A percentile compares a stretch with the other conserved stretches of the same genome.
phyloP scores from a whole-genome alignment of 1,140 invertebrate species.

The Dryas iulia region DNA sequence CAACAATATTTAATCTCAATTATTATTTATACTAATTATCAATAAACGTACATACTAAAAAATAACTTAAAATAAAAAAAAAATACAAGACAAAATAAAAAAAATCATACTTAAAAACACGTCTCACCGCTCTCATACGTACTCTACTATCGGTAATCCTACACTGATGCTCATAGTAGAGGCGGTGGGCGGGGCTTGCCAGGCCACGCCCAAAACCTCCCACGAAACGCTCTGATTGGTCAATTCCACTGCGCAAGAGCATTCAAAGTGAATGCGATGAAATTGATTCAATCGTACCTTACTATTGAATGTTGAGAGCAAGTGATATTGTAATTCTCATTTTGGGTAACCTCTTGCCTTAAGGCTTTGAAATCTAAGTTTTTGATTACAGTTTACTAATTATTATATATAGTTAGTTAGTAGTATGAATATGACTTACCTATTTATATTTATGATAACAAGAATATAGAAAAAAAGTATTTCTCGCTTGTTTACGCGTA shows the following conservation, averaged over 20 bases:
- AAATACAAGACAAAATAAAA: not conserved
- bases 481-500: no score
- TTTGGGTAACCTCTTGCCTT: not conserved
- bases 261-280: slow-evolving; percentile 32
- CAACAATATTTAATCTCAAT: no score
- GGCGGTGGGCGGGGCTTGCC: slow-evolving; percentile 47
- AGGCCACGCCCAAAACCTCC: slow-evolving; percentile 39
- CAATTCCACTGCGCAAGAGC: slow-evolving; percentile 47
- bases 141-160: slow-evolving; percentile 57
- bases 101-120: not conserved
- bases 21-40: no score
- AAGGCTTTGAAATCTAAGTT: not conserved
- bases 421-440: not conserved
- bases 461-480: no score
- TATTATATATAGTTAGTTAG: no score
- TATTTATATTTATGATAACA: no score
- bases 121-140: slow-evolving; percentile 1
- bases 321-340: slow-evolving; percentile 6
- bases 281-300: slow-evolving; percentile 52
- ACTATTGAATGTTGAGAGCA: slow-evolving; percentile 13
- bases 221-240: slow-evolving; percentile 51
- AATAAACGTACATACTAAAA: no score
- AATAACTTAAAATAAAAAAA: no score
- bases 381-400: not conserved
- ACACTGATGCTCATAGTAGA: slow-evolving; percentile 43